Percentiles rank a stretch among this genome's conserved stretches.
Conservation (phyloP, 2,797 vertebrate species). For the Toxotes lorentzi region DNA sequence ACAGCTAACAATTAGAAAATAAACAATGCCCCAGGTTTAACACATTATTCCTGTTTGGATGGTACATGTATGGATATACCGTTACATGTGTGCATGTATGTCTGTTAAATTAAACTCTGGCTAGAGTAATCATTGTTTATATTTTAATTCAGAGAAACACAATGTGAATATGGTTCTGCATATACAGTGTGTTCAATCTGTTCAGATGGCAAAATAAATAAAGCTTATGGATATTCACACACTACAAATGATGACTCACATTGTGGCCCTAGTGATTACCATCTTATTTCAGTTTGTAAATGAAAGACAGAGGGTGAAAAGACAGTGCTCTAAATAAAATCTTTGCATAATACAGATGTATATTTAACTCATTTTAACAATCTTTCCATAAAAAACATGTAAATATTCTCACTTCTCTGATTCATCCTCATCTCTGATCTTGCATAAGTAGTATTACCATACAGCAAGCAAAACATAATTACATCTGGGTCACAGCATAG, state of each 20-base stretch:
- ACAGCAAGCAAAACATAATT: background rate
- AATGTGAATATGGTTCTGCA: background rate
- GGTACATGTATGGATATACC: background rate
- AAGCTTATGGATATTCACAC: background rate
- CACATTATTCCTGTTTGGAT: background rate
- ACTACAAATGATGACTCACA: constrained; percentile 16
- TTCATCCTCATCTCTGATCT: background rate
- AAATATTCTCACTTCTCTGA: background rate
- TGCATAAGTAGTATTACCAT: background rate
- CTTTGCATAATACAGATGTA: background rate
- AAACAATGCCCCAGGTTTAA: background rate
- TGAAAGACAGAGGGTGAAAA: background rate
- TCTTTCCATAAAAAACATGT: too few species aligned
- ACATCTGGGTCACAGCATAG: background rate
- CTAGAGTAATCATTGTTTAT: background rate
- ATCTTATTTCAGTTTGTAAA: background rate
- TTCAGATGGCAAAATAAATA: background rate
- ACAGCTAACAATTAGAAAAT: background rate
- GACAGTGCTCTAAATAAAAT: background rate
- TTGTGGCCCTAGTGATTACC: background rate
- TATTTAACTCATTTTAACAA: background rate
- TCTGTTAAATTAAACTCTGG: background rate
- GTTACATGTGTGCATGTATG: background rate
- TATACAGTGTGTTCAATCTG: background rate
- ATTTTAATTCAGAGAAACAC: background rate